Evolutionary conservation across 2,113 vertebrate genomes (phyloP), one percentile per base, ranked within the genome.

Genomic region (Cynoglossus semilaevis): DNA sequence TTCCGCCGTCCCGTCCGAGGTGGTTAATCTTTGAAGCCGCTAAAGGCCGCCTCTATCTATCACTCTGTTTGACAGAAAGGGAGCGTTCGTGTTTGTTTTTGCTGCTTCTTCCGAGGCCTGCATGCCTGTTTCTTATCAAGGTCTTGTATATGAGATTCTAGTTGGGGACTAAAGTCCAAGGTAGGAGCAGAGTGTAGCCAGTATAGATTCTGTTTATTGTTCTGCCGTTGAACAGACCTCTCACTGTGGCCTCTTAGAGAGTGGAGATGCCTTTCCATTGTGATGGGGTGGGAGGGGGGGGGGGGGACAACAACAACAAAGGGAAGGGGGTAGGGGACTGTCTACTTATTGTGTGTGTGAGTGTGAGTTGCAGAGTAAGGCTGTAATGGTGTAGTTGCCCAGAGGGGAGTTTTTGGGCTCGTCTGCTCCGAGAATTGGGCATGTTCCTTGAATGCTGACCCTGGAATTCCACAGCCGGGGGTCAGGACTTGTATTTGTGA

Each of bases 221-320:
- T 74, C 68, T 2, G 18, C 70, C 63, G 22, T 44, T 43, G 62
- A 80, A 65, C 57, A 43, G 65, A 84, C 76, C 64, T 73, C 64
- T 78, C 43, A 43, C 53, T 81, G 79, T 29, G 77, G 80, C 72
- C 76, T 84, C 74, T 81, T 36, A 63, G 70, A 70, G 74, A 82
- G 70, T 63, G 61, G 82, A 79, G 73, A 81, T 83, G 77, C 75
- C 74, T 80, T 74, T 77, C 74, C 58, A 73, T 80, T 86, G 82
- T 74, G 59, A 72, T 64, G 51, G 64, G 71, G 71, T 69, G 55
- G 14, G 38, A 47, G 70, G 14, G 38, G 48, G 70, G 61, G 34
- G 63, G 72, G 75, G 80, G 76, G 80, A 85, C 74, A 85, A 85
- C 81, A 82, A 85, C 84, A 87, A 87, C 72, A 82, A 77, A 81